Evolutionary conservation across 23 tunicate genomes (phyloP).

Genomic region (Styela clava): DNA sequence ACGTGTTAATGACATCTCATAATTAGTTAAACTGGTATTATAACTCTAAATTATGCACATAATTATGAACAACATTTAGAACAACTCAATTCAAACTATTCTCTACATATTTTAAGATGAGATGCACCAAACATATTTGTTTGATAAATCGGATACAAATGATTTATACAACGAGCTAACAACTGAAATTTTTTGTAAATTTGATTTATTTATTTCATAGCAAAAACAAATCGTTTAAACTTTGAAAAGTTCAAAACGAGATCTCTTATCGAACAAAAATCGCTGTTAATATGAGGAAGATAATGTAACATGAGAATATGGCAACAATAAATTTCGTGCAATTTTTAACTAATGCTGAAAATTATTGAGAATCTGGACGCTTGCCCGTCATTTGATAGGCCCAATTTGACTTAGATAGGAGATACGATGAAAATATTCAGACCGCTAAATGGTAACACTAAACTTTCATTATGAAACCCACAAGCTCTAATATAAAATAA

Average conservation of each 20-base stretch:
- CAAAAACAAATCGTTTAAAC: too few relatives aligned
- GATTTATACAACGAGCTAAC: too few relatives aligned
- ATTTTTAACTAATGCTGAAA: neutral
- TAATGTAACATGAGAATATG: neutral
- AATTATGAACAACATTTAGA: too few relatives aligned
- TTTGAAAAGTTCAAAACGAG: neutral
- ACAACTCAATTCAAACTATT: too few relatives aligned
- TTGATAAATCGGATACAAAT: too few relatives aligned
- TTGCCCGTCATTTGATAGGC: neutral
- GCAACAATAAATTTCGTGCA: neutral
- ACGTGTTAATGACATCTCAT: too few relatives aligned
- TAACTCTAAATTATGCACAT: too few relatives aligned
- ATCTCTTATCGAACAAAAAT: neutral
- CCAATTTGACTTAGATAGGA: neutral
- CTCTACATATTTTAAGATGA: too few relatives aligned
- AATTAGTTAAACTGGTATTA: too few relatives aligned
- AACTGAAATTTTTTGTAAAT: neutral
- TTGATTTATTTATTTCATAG: too few relatives aligned
- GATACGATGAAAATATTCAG: neutral
- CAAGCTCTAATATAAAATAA: too few relatives aligned
- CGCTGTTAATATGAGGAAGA: neutral
- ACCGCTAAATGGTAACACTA: neutral
- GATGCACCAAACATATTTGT: too few relatives aligned
- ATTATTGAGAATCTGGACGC: neutral
- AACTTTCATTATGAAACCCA: neutral